These are phyloP conservation scores for Ylistrum balloti DNA, from an alignment of 1,140 invertebrate genomes.

Conservation along the genomic window DNA sequence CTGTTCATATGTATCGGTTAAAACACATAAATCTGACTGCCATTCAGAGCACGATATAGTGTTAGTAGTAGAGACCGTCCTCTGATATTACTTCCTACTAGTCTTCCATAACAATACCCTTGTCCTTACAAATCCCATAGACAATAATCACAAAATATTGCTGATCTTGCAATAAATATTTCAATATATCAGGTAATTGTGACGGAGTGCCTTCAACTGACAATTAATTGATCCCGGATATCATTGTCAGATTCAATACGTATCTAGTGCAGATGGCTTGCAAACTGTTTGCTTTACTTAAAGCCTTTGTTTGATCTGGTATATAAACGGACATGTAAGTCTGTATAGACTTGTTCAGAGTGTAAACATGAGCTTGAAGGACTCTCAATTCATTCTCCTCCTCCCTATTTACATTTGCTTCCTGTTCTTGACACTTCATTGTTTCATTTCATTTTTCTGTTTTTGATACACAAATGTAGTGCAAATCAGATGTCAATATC, in stretches of 20 bases:
- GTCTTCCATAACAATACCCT: not conserved
- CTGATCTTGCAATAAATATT: slow-evolving; percentile 8
- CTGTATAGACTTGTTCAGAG: slow-evolving; percentile 22
- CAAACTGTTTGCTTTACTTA: slow-evolving; percentile 15
- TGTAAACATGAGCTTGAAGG: not conserved
- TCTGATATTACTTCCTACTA: not conserved
- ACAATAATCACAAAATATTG: not conserved
- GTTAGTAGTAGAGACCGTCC: not conserved
- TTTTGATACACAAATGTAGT: not conserved
- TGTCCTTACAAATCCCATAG: not conserved
- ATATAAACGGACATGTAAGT: not conserved
- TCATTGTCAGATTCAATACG: not conserved
- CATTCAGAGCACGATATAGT: not conserved
- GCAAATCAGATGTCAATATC: not conserved
- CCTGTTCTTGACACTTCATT: not conserved
- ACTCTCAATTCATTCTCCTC: not conserved
- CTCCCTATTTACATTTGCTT: no score
- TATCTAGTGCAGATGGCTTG: not conserved
- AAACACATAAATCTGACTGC: not conserved
- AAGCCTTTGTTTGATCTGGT: not conserved
- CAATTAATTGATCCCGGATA: not conserved
- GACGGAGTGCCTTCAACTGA: not conserved
- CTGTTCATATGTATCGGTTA: not conserved
- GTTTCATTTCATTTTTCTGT: no score
- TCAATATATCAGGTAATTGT: not conserved